Evolutionary conservation across 2,113 vertebrate genomes (phyloP).

Genomic region (Mesocricetus auratus): DNA sequence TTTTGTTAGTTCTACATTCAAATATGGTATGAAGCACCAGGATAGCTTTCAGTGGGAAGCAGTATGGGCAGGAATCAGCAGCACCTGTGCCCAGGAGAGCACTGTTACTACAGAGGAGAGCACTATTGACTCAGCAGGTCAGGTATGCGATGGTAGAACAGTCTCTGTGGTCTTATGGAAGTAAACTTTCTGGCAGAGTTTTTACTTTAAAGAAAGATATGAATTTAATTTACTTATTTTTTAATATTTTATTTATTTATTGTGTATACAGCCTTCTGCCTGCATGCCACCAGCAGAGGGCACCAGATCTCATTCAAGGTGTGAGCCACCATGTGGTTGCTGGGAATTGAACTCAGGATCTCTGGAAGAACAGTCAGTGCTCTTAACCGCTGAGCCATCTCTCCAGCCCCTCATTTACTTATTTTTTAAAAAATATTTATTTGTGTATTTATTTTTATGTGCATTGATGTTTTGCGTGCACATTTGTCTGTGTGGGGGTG

Average conservation of each 20-base stretch:
- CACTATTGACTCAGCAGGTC: rapidly evolving
- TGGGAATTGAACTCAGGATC: no score
- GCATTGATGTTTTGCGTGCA: background rate
- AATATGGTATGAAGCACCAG: background rate
- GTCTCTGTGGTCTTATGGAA: rapidly evolving
- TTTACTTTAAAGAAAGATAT: background rate
- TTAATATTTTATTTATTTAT: no score
- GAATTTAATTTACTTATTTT: background rate
- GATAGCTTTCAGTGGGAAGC: background rate
- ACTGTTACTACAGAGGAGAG: rapidly evolving
- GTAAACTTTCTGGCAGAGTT: background rate
- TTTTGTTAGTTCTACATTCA: background rate
- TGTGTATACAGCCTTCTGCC: no score
- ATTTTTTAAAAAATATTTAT: no score
- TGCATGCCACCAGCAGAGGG: no score
- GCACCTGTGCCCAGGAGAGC: no score
- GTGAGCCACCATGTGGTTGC: no score
- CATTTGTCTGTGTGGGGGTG: background rate
- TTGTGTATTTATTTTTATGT: background rate
- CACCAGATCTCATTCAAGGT: no score
- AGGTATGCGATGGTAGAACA: background rate
- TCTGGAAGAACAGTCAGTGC: no score
- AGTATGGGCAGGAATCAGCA: background rate
- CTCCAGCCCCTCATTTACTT: no score
- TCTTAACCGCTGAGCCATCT: no score